phyloP scores from a whole-genome alignment of 2,797 vertebrate species.

The Aotus griseimembra region DNA sequence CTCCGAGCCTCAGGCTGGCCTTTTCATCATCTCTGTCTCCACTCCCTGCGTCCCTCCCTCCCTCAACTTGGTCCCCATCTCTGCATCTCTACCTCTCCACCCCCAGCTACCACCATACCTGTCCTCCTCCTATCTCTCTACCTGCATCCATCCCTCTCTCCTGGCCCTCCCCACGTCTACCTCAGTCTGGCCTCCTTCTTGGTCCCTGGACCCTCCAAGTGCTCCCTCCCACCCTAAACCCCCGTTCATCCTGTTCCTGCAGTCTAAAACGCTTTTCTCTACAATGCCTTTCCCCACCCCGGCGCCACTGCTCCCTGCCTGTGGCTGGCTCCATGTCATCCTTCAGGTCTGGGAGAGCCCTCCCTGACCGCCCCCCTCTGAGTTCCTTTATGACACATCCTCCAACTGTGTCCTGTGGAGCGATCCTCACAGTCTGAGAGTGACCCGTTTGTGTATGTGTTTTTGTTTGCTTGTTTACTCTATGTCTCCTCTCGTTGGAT shows the following conservation, averaged over 20 bases:
- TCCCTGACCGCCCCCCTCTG: not conserved
- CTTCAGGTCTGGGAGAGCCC: not conserved
- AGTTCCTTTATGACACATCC: not conserved
- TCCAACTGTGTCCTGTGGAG: not conserved
- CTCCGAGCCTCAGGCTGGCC: not conserved
- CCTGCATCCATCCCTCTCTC: not conserved
- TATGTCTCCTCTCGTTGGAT: not conserved
- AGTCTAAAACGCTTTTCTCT: not conserved
- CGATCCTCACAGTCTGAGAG: not conserved
- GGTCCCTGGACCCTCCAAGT: not conserved
- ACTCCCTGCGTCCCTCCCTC: not conserved
- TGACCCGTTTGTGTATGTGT: not conserved
- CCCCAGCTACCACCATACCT: not conserved
- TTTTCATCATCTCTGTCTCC: not conserved
- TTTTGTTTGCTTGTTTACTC: not conserved
- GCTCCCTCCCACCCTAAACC: not conserved
- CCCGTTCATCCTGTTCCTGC: not conserved
- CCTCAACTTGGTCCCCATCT: not conserved
- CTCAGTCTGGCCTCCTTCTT: not conserved
- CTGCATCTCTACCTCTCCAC: not conserved
- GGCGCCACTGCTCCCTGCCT: not conserved
- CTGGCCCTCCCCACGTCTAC: not conserved
- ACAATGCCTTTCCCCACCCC: constrained; percentile 12
- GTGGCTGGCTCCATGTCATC: not conserved
- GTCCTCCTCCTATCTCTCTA: not conserved